A percentile compares a stretch with the other conserved stretches of the same genome.
phyloP scores from a whole-genome alignment of 2,797 vertebrate species.

The Lithobates pipiens region DNA sequence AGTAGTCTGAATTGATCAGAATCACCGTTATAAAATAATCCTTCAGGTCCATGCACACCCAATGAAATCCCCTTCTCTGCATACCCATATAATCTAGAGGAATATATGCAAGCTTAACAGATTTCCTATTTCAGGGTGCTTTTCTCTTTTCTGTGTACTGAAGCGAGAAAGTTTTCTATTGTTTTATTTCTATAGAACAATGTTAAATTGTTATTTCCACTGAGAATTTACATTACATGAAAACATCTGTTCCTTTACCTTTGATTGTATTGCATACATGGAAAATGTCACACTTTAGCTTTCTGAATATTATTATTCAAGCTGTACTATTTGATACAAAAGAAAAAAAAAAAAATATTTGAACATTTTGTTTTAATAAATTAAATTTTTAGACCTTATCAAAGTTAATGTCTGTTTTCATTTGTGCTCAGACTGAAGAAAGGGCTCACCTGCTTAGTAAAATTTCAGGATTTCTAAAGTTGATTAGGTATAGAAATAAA shows the following conservation, averaged over 20 bases:
- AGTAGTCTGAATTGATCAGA: neutral
- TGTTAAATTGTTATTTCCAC: constrained; percentile 13
- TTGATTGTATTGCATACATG: constrained; percentile 33
- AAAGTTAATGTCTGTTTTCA: constrained; percentile 4
- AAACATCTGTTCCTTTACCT: constrained; percentile 20
- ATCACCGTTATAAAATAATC: neutral
- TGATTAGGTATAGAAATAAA: no score
- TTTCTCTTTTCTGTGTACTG: constrained; percentile 33
- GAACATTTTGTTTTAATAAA: constrained; percentile 57
- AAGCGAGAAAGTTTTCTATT: constrained; percentile 45
- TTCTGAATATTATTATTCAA: constrained; percentile 28
- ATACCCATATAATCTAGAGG: neutral
- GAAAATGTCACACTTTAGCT: constrained; percentile 36
- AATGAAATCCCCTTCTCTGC: no score
- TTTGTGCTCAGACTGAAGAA: neutral
- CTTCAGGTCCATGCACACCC: neutral
- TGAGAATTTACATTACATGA: neutral
- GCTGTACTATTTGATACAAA: constrained; percentile 59
- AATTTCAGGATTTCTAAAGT: no score
- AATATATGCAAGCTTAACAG: constrained; percentile 26
- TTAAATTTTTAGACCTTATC: constrained; percentile 44
- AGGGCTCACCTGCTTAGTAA: neutral
- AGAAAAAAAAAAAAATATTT: constrained; percentile 28
- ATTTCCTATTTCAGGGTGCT: constrained; percentile 27
- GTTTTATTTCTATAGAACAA: constrained; percentile 36